Percentiles rank a stretch among this genome's conserved stretches.
phyloP scores from a whole-genome alignment of 2,113 vertebrate species.

The Stercorarius parasiticus region DNA sequence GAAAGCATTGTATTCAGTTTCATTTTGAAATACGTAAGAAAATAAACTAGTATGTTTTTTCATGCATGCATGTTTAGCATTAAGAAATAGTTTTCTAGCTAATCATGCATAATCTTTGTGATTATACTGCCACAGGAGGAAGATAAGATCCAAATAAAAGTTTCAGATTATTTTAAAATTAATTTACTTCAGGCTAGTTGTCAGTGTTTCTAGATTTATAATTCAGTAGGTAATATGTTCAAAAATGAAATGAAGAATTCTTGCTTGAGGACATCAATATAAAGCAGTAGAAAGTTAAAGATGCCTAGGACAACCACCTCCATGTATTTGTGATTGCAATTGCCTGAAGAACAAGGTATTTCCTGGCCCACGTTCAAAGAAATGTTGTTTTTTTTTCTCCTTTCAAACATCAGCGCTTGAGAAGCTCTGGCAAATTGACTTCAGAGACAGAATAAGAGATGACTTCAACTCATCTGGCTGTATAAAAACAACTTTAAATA shows the following conservation, averaged over 20 bases:
- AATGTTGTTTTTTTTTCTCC: neutral
- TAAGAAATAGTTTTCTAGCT: neutral
- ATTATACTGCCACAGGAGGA: neutral
- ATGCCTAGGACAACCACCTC: neutral
- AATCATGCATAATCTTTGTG: neutral
- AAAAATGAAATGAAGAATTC: neutral
- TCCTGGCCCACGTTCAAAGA: neutral
- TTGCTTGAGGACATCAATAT: neutral
- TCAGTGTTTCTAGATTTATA: neutral
- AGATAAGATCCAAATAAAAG: neutral
- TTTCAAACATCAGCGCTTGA: neutral
- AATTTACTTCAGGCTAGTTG: neutral
- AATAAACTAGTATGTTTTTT: neutral
- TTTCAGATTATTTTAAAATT: constrained; percentile 9
- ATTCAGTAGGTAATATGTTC: neutral
- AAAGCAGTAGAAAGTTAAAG: neutral
- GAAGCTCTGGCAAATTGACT: neutral
- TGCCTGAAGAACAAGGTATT: neutral
- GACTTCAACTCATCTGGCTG: neutral
- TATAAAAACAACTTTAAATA: neutral
- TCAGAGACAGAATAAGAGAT: neutral
- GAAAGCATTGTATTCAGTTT: neutral
- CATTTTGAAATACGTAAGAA: neutral
- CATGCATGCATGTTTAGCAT: neutral
- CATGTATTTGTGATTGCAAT: neutral